Base-by-base conservation (phyloP, 2,113 vertebrate genomes). In the Lichenostomus cassidix region DNA sequence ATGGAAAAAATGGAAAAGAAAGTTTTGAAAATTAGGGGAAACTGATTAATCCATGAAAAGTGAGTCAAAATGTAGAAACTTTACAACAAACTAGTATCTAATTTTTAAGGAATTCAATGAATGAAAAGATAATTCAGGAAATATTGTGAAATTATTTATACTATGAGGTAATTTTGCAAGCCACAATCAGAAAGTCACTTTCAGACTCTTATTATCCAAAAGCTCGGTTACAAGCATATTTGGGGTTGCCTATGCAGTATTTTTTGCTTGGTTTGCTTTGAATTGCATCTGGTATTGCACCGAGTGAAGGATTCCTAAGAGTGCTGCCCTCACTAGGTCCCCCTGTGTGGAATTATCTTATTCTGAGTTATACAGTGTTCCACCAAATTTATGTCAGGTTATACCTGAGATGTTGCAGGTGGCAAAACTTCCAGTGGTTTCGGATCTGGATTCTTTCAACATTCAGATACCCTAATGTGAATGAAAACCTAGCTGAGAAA, bases 1-100 rank as follows among this genome's bases (percentile, higher is more conserved):
- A 73, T 27, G 81, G 44, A 95, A 95, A 27, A 95, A 96, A 94
- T 67, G 25, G 17, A 91, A 95, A 87, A 56, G 25, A 86, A 83
- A 39, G 79, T 93, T 83, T 75, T 68, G 9, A 65, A 86, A 92
- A 89, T 76, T 62, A 83, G 7, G 3, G 69, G 31, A 71, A 50
- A 65, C 5, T n/a, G 79, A 94, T 77, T 91, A 94, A 86, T 83
- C 62, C 6, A 76, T 82, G 21, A 56, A 82, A 82, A 79, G 29
- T 60, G 31, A 42, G 7, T 65, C 12, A 75, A 76, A 76, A 86
- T 93, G 83, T 59, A 44, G 28, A 73, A 90, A 85, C 8, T 89
- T 79, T 92, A 37, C 74, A 95, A 87, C 33, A 79, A 29, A 21
- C 5, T 71, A 75, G 39, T 65, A 68, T 31, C 27, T 92, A 92